Conservation (phyloP, 1,140 invertebrate genomes). For the Pachypeltis micranthus region DNA sequence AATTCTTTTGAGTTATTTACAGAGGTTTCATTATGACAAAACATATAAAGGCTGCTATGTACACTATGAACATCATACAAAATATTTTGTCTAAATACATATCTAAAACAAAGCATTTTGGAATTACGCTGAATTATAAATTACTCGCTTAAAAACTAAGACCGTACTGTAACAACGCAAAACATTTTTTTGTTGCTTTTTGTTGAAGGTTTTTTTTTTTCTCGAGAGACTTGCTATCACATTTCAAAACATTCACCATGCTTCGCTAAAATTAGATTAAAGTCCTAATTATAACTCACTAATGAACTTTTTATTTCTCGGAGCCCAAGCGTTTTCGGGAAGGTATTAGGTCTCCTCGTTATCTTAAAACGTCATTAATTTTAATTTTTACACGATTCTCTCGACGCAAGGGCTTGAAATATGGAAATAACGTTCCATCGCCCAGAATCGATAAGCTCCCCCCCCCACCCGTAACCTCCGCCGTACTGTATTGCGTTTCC, state of each 20-base stretch:
- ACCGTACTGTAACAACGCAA: background rate
- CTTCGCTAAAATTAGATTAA: background rate
- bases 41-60: constrained; percentile 19
- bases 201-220: background rate
- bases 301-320: too few species aligned
- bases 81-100: constrained; percentile 12
- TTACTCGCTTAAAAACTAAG: background rate
- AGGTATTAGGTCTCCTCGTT: too few species aligned
- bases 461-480: too few species aligned
- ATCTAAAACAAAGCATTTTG: constrained; percentile 3
- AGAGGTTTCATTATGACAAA: constrained; percentile 1
- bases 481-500: too few species aligned
- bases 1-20: background rate
- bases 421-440: too few species aligned
- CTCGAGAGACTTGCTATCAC: background rate
- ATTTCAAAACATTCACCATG: background rate
- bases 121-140: background rate
- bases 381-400: too few species aligned
- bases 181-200: background rate
- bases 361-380: too few species aligned
- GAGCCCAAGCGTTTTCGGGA: too few species aligned
- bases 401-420: too few species aligned
- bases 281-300: background rate
- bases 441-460: too few species aligned
- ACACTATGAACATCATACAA: constrained; percentile 20